Percentiles rank a stretch among this genome's conserved stretches.
phyloP scores from a whole-genome alignment of 2,797 vertebrate species.

The Spinus olivaceus region DNA sequence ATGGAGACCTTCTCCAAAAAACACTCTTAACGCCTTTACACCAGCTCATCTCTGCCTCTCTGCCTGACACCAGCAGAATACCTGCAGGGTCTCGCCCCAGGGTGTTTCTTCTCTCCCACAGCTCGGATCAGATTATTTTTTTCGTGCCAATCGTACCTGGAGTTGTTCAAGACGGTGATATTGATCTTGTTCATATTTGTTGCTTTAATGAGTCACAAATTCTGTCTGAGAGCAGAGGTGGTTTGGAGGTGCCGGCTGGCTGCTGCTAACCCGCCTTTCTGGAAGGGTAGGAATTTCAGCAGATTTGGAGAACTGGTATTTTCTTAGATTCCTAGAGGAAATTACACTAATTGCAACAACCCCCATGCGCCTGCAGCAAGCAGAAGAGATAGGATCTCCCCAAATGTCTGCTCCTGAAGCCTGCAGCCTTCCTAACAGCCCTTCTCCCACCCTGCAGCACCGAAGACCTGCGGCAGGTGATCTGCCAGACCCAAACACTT shows the following conservation, averaged over 20 bases:
- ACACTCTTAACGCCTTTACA: neutral
- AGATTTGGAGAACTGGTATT: neutral
- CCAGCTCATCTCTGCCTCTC: neutral
- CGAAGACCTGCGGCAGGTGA: neutral
- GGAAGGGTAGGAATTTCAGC: slow-evolving; percentile 44
- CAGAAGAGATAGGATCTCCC: neutral
- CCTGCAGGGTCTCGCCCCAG: slow-evolving; percentile 14
- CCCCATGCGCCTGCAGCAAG: neutral
- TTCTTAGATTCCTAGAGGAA: slow-evolving; percentile 43
- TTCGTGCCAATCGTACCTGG: neutral
- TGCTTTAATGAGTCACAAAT: slow-evolving; percentile 62
- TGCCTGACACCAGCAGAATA: neutral
- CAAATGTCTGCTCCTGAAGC: neutral
- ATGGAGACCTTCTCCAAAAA: neutral
- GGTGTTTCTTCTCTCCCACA: neutral
- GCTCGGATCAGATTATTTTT: neutral
- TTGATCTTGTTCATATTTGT: slow-evolving; percentile 58
- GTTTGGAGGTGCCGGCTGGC: slow-evolving; percentile 22
- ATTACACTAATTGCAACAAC: slow-evolving; percentile 1
- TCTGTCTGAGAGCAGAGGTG: slow-evolving; percentile 36
- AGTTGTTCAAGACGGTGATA: neutral
- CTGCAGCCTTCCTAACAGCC: neutral
- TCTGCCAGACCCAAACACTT: neutral
- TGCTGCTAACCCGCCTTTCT: slow-evolving; percentile 41
- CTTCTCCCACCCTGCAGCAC: neutral